Base-by-base conservation (phyloP, 2,888 invertebrate species). In the Venustoraphidia nigricollis region DNA sequence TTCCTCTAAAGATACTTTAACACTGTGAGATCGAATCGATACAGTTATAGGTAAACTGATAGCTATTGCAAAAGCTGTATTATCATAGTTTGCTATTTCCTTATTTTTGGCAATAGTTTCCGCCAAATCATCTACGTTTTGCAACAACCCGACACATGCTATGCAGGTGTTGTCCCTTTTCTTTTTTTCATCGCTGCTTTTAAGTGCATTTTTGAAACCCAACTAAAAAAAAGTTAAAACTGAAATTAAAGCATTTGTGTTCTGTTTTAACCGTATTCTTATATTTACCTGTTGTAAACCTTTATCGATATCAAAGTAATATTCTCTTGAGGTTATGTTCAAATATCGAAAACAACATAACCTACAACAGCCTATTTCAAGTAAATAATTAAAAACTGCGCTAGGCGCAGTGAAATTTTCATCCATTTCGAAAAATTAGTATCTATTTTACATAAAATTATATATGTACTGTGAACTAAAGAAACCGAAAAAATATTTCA, bases 111-210 rank as follows among this genome's bases (percentile, higher is more conserved):
- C 60, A 34, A 79, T 64, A n/a, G 66, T 62, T 10, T 75, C 66
- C 48, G 79, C 64, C 10, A 76, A 69, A 52, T 70, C 66, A 3
- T 69, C 62, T 45, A 74, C 66, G 47, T 73, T 68, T 57, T 84
- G 79, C 46, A 90, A 71, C 8, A 89, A 66, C 1, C 84, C 86
- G 8, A 90, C 65, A 59, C 90, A 91, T 45, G 77, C 73, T 1
- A 75, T 63, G 57, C 91, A 91, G 1, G 75, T 65, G 53, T 67
- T 69, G 0, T 60, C 52, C 52, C 77, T 76, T 8, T 62, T 57
- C 51, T 67, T 68, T 59, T 77, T 78, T 34, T 56, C 49, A 52
- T 45, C 47, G 46, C 46, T 52, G 52, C 51, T 51, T 43, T 41
- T 46, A 40, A 45, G 50, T 46, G 45, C 39, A 47, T 46, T 40